Evolutionary conservation across 2,888 invertebrate genomes (phyloP).

Genomic region (Clusia tigrina): DNA sequence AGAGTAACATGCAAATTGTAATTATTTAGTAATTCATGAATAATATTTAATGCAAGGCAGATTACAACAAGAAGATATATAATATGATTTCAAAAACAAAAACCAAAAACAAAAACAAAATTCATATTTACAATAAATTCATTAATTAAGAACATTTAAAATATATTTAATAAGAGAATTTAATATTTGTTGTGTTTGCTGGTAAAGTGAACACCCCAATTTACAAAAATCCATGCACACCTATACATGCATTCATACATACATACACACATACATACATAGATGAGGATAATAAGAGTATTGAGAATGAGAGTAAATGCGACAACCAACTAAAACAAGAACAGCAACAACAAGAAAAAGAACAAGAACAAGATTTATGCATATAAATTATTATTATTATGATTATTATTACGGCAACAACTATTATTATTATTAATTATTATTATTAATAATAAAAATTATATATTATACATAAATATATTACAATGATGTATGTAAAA

Average conservation of each 20-base stretch:
- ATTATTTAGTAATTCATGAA: not conserved
- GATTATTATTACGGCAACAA: slow-evolving; percentile 40
- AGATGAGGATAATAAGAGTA: no score
- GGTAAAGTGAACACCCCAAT: slow-evolving; percentile 45
- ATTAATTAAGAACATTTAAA: slow-evolving; percentile 14
- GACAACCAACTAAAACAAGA: slow-evolving; percentile 12
- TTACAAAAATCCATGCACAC: slow-evolving; percentile 30
- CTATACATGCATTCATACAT: not conserved
- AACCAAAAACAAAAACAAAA: slow-evolving; percentile 18
- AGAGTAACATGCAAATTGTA: not conserved
- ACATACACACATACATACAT: not conserved
- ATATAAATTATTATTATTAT: slow-evolving; percentile 16
- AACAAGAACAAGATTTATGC: slow-evolving; percentile 13
- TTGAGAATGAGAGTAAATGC: no score
- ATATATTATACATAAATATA: slow-evolving; percentile 40
- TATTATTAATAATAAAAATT: slow-evolving; percentile 54
- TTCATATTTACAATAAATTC: slow-evolving; percentile 32
- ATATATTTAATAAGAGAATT: slow-evolving; percentile 36
- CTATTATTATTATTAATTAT: slow-evolving; percentile 45
- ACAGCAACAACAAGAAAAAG: slow-evolving; percentile 10
- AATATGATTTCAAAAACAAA: slow-evolving; percentile 22
- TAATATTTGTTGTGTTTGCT: slow-evolving; percentile 45
- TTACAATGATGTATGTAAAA: slow-evolving; percentile 37
- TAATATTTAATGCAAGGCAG: no score
- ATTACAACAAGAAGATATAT: not conserved